These are phyloP conservation scores for Philereme transversata DNA, from an alignment of 2,888 invertebrate species.

Conservation along the genomic window DNA sequence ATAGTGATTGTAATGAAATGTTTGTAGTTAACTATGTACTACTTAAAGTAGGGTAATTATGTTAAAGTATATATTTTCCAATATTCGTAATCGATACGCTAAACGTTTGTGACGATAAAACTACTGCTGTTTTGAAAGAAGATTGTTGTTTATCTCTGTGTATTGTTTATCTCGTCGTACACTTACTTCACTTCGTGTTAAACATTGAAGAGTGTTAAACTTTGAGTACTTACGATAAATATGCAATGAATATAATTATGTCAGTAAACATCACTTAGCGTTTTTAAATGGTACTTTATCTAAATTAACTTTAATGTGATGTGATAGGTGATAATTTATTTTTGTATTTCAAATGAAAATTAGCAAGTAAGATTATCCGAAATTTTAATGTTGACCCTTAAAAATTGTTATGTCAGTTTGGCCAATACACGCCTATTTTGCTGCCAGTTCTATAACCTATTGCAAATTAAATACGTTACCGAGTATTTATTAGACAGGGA, in stretches of 20 bases:
- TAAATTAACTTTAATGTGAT: constrained; percentile 12
- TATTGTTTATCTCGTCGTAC: constrained; percentile 23
- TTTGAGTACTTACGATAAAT: constrained; percentile 33
- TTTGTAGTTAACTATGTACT: constrained; percentile 27
- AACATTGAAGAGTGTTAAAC: constrained; percentile 27
- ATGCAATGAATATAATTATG: constrained; percentile 22
- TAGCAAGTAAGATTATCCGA: too few species aligned
- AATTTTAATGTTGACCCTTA: too few species aligned
- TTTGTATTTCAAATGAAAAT: constrained; percentile 35
- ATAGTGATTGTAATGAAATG: constrained; percentile 11
- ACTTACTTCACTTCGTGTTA: constrained; percentile 26
- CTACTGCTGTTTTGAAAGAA: constrained; percentile 27
- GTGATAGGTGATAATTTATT: constrained; percentile 39
- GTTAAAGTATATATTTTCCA: constrained; percentile 21
- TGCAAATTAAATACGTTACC: too few species aligned
- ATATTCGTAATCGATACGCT: constrained; percentile 10
- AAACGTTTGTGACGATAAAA: constrained; percentile 15
- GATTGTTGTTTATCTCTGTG: constrained; percentile 21
- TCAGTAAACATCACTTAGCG: constrained; percentile 18
- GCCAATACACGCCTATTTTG: too few species aligned
- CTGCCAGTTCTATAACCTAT: too few species aligned
- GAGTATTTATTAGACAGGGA: too few species aligned
- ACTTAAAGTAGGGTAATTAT: constrained; percentile 28
- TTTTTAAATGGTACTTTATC: constrained; percentile 18
- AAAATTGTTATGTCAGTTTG: too few species aligned